phyloP scores from a whole-genome alignment of 1,140 invertebrate genomes.

The Cyphomyrmex costatus region DNA sequence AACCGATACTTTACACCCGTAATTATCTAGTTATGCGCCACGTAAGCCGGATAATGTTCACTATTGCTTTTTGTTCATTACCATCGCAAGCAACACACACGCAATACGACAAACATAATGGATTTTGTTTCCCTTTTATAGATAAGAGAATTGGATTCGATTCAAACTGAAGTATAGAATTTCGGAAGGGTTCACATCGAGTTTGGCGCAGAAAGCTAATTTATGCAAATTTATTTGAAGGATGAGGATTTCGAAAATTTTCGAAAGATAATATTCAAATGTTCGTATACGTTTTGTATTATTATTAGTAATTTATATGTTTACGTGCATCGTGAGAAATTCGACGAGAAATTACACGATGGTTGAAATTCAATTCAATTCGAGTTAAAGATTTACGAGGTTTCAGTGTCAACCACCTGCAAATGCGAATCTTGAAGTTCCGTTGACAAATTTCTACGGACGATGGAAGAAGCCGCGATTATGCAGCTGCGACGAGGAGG shows the following conservation, averaged over 20 bases:
- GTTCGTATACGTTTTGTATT: not conserved
- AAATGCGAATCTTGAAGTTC: not conserved
- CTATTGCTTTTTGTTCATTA: constrained; percentile 49
- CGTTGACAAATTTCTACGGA: constrained; percentile 63
- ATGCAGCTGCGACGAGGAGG: constrained; percentile 70
- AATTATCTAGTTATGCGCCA: constrained; percentile 47
- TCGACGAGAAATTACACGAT: not conserved
- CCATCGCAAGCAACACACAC: not conserved
- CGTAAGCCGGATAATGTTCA: constrained; percentile 31
- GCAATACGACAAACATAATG: constrained; percentile 9
- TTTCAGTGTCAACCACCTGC: not conserved
- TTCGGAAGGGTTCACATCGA: not conserved
- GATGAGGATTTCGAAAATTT: not conserved
- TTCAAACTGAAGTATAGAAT: not conserved
- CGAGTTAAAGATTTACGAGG: not conserved
- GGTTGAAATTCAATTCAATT: not conserved
- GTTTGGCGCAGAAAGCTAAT: not conserved
- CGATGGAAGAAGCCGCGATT: constrained; percentile 71
- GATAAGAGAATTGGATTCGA: not conserved
- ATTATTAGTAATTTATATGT: too few species aligned
- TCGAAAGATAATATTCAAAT: not conserved
- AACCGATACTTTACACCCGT: constrained; percentile 44
- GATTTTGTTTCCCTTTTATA: not conserved
- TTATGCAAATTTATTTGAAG: not conserved
- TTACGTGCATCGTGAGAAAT: not conserved